These are phyloP conservation scores for Gavia stellata DNA, from an alignment of 2,113 vertebrate genomes.

Conservation along the genomic window DNA sequence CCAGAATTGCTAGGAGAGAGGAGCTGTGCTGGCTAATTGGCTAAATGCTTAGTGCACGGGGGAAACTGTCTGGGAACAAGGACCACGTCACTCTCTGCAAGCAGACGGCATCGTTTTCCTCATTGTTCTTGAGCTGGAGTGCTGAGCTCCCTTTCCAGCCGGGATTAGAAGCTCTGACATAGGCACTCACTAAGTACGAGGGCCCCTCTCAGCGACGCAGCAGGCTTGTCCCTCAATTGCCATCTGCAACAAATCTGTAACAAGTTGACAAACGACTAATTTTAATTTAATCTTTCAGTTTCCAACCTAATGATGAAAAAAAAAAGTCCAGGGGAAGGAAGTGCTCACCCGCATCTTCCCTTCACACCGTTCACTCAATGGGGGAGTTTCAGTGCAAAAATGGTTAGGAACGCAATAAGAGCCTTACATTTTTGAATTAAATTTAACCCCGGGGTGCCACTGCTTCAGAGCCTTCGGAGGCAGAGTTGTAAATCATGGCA, in stretches of 20 bases:
- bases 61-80: not conserved
- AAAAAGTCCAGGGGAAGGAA: not conserved
- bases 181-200: not conserved
- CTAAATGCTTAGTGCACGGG: not conserved
- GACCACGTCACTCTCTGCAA: not conserved
- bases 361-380: conserved; percentile 64
- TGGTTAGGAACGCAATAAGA: conserved; percentile 67
- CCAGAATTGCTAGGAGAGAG: not conserved
- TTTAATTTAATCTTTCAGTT: conserved; percentile 74
- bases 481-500: conserved; percentile 75
- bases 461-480: conserved; percentile 60
- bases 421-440: conserved; percentile 75
- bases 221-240: conserved; percentile 60
- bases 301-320: conserved; percentile 35
- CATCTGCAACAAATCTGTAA: conserved; percentile 66
- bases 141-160: conserved; percentile 21
- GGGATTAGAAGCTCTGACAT: not conserved
- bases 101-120: not conserved
- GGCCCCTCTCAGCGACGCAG: conserved; percentile 26
- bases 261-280: conserved; percentile 74
- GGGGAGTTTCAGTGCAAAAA: conserved; percentile 56
- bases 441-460: conserved; percentile 78
- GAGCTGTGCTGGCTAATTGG: conserved; percentile 30
- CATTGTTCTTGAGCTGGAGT: not conserved
- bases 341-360: conserved; percentile 46